A percentile compares a stretch with the other conserved stretches of the same genome.
These are phyloP conservation scores for Pomatorhinus ruficollis DNA, from an alignment of 2,113 vertebrate species.

Conservation along the genomic window DNA sequence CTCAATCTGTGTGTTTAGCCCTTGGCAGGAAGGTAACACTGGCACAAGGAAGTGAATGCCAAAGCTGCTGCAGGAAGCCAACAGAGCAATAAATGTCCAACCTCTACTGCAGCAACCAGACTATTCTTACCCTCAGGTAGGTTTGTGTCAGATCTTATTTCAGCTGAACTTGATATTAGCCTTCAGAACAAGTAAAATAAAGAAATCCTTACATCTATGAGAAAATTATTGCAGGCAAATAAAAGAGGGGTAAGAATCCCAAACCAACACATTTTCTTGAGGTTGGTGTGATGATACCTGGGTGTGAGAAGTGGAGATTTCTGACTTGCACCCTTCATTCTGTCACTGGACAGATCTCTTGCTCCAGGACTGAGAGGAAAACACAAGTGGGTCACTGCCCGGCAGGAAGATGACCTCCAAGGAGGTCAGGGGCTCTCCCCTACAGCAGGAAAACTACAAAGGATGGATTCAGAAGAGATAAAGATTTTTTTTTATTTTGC, in stretches of 20 bases:
- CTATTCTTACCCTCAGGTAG: not conserved
- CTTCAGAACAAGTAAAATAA: not conserved
- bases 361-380: not conserved
- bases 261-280: not conserved
- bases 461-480: not conserved
- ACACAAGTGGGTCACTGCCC: rapidly evolving
- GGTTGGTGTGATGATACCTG: not conserved
- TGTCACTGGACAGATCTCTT: not conserved
- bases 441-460: not conserved
- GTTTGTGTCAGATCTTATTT: not conserved
- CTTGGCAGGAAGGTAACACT: rapidly evolving
- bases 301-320: not conserved
- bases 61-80: not conserved
- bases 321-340: not conserved
- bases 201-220: not conserved
- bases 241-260: not conserved
- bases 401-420: rapidly evolving
- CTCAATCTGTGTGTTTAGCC: rapidly evolving
- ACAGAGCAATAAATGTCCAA: not conserved
- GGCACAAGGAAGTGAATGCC: not conserved
- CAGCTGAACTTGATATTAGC: not conserved
- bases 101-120: not conserved
- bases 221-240: not conserved
- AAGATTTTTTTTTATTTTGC: not conserved
- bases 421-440: not conserved